These are phyloP conservation scores for Gallinago media DNA, from an alignment of 2,113 vertebrate genomes.

Conservation along the genomic window DNA sequence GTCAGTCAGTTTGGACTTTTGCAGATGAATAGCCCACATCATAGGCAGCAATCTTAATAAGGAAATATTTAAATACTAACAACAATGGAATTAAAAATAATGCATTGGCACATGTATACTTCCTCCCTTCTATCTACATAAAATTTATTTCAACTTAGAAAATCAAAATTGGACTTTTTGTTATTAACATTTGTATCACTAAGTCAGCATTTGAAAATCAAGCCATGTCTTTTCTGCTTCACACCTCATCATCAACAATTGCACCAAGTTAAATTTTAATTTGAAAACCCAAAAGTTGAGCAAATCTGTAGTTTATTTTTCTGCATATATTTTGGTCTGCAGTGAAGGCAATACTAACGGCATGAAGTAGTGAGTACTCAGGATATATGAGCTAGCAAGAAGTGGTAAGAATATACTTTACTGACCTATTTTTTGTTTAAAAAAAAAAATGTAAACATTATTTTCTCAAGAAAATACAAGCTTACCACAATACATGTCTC, in stretches of 20 bases:
- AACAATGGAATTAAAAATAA: background rate
- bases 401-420: background rate
- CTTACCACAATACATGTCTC: background rate
- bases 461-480: conserved; percentile 5
- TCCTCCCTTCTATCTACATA: background rate
- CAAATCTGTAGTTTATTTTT: background rate
- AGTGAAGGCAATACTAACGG: background rate
- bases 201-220: background rate
- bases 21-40: background rate
- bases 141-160: background rate
- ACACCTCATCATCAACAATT: background rate
- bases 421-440: background rate
- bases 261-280: background rate
- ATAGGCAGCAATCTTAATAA: background rate
- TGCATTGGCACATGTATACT: background rate
- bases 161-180: background rate
- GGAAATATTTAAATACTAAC: background rate
- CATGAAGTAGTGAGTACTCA: background rate
- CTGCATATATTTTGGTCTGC: background rate
- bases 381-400: background rate
- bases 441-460: background rate
- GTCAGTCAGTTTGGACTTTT: background rate
- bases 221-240: background rate
- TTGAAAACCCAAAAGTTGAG: background rate
- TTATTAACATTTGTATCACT: background rate